These are phyloP conservation scores for Catocala fraxini DNA, from an alignment of 2,888 invertebrate genomes.

Conservation along the genomic window DNA sequence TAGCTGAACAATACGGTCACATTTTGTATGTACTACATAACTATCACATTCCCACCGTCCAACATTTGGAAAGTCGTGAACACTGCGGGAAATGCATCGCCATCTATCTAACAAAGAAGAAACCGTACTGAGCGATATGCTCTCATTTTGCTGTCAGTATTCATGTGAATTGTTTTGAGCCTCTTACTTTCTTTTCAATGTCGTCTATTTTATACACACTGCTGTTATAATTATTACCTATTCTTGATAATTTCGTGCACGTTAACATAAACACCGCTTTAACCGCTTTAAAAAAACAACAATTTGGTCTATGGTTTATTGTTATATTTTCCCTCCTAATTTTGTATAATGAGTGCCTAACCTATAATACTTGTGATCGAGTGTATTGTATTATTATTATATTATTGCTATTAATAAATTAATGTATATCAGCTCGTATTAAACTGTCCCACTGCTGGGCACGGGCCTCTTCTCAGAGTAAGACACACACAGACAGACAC, in stretches of 20 bases:
- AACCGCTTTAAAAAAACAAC: too few species aligned
- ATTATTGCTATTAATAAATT: conserved; percentile 14
- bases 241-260: background rate
- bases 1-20: conserved; percentile 41
- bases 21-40: conserved; percentile 26
- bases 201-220: conserved; percentile 33
- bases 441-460: too few species aligned
- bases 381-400: conserved; percentile 5
- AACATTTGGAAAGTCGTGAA: conserved; percentile 30
- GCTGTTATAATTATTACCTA: conserved; percentile 32
- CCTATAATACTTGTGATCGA: conserved; percentile 14
- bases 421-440: too few species aligned
- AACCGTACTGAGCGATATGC: background rate
- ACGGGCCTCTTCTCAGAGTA: too few species aligned
- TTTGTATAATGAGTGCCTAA: conserved; percentile 39
- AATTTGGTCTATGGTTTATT: background rate
- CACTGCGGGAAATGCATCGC: conserved; percentile 18
- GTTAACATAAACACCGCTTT: too few species aligned
- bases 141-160: conserved; percentile 18
- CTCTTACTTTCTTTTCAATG: background rate
- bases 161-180: conserved; percentile 5
- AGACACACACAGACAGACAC: too few species aligned
- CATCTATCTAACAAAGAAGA: conserved; percentile 7
- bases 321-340: conserved; percentile 14
- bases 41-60: conserved; percentile 45